These are phyloP conservation scores for Andrena bicolor DNA, from an alignment of 2,888 invertebrate genomes.

Conservation along the genomic window DNA sequence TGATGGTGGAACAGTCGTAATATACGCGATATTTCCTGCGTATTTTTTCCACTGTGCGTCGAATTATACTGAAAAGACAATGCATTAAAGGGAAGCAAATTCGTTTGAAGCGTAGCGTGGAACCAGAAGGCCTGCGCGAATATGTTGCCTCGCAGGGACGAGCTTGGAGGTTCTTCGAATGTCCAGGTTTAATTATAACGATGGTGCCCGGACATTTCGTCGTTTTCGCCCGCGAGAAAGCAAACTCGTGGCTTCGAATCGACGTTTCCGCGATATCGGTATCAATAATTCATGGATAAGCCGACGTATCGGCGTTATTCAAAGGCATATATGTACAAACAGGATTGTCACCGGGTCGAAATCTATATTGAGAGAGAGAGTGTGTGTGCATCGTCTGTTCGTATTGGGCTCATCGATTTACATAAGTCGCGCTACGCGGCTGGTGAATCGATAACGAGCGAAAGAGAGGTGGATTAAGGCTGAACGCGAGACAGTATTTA, in stretches of 20 bases:
- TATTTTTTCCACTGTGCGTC: not conserved
- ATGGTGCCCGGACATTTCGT: not conserved
- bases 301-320: slow-evolving; percentile 34
- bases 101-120: no score
- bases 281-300: slow-evolving; percentile 46
- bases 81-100: no score
- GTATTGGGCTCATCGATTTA: slow-evolving; percentile 26
- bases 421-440: slow-evolving; percentile 18
- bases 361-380: slow-evolving; percentile 33
- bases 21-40: not conserved
- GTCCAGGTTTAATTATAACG: slow-evolving; percentile 2
- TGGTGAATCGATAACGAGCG: slow-evolving; percentile 30
- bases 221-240: not conserved
- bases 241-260: not conserved
- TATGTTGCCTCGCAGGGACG: no score
- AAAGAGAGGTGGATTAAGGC: slow-evolving; percentile 9
- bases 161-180: not conserved
- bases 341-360: slow-evolving; percentile 27
- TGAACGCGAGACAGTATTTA: not conserved
- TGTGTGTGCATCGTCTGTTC: slow-evolving; percentile 6
- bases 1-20: not conserved
- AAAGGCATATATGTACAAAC: slow-evolving; percentile 17
- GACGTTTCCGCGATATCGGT: slow-evolving; percentile 22
- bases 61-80: no score
- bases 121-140: no score